Base-by-base conservation (phyloP, 1,140 invertebrate species). In the Papilio glaucus region DNA sequence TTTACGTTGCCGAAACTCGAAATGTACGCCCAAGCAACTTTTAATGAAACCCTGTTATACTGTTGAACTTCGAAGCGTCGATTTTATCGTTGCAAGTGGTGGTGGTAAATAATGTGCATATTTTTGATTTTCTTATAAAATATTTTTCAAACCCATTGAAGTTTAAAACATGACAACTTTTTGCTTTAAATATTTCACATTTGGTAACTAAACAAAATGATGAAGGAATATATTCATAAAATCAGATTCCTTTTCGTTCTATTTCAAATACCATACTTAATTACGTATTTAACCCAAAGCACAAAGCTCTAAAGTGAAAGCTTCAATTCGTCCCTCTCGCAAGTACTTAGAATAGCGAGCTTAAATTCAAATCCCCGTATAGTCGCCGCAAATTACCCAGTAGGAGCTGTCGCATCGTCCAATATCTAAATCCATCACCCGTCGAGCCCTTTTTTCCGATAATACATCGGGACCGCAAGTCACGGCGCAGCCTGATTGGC, bases 401-500 rank as follows among this genome's bases (percentile, higher is more conserved):
- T 65, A 39, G 62, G 37, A 15, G 61, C 13, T 62, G 24, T 26
- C 13, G 29, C 62, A 37, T 39, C 33, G 33, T 18, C 37, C 62
- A 37, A 65, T 39, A 57, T 39, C 62, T 65, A 65, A 65, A 65
- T 61, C 24, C 72, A 72, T 65, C 53, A 69, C 57, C 37, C 49
- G 70, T 70, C 60, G 60, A 72, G 49, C 21, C 26, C 45, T 73
- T 62, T 49, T 63, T 41, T 6, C 29, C 70, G 70, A 42, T 72
- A 80, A 70, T 63, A 73, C 75, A 79, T 79, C 77, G 15, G 68
- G 61, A 72, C 76, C 78, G 73, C 82, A 82, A 69, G 79, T 84
- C 82, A 85, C 79, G 81, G 80, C 74, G 83, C 83, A 78, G 75
- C 75, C 82, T 86, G 84, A 86, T 85, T 85, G 83, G 80, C 78